A percentile compares a stretch with the other conserved stretches of the same genome.
Conservation (phyloP, 2,797 vertebrate genomes). For the Myripristis murdjan region DNA sequence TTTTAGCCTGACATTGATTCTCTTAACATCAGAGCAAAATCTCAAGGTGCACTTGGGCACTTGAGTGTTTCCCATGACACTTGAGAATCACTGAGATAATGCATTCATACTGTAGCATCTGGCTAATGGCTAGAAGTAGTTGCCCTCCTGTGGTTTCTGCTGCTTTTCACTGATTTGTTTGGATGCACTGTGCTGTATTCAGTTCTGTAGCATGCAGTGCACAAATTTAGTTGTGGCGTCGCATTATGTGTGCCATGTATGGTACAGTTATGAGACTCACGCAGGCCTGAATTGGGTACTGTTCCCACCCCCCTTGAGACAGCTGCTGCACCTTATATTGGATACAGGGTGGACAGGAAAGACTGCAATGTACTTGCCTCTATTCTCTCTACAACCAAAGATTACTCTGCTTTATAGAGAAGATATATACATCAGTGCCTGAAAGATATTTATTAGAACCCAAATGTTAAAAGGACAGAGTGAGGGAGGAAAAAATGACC, state of each 20-base stretch:
- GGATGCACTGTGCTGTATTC: not conserved
- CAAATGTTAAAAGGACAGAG: not conserved
- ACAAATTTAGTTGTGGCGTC: not conserved
- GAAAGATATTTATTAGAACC: not conserved
- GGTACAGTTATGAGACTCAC: too few relatives aligned
- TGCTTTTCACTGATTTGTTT: not conserved
- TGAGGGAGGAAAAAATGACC: not conserved
- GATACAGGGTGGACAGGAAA: not conserved
- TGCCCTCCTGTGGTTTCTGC: not conserved
- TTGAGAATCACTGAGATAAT: not conserved
- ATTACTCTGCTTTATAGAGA: not conserved
- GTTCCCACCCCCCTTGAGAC: not conserved
- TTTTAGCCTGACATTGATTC: not conserved
- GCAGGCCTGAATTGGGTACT: not conserved
- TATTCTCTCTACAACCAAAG: not conserved
- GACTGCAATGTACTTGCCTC: too few relatives aligned
- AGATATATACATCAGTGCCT: not conserved
- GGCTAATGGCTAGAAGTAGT: not conserved
- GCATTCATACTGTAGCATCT: slow-evolving; percentile 16
- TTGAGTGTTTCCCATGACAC: not conserved
- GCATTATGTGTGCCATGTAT: not conserved
- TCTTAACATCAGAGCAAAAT: not conserved
- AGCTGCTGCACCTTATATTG: not conserved
- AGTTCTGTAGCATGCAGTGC: not conserved
- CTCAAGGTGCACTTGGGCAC: not conserved